phyloP scores from a whole-genome alignment of 1,140 invertebrate species.

The Antheraea mylitta region DNA sequence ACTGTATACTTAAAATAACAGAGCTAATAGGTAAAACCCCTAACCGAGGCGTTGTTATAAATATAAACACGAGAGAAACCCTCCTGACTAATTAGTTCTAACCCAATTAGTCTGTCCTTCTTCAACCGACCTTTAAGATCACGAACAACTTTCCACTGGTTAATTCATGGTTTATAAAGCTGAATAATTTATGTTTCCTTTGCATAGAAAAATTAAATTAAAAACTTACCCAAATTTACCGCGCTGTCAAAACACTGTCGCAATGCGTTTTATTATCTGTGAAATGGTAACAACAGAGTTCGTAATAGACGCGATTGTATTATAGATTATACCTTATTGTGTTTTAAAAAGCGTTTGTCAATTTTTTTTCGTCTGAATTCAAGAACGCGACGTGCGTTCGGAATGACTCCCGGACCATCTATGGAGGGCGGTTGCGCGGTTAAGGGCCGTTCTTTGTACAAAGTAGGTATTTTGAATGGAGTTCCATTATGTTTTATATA shows the following conservation, averaged over 20 bases:
- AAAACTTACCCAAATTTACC: constrained; percentile 9
- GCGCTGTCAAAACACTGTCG: neutral
- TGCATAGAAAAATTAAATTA: constrained; percentile 1
- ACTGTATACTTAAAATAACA: neutral
- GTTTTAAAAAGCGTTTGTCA: neutral
- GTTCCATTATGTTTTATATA: constrained; percentile 7
- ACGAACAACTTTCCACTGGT: neutral
- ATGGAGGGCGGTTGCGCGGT: constrained; percentile 13
- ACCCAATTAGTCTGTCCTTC: constrained; percentile 14
- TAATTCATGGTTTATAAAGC: neutral
- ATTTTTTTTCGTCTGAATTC: neutral
- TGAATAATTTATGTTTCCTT: constrained; percentile 2
- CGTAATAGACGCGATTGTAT: neutral
- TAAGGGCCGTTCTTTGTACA: constrained; percentile 4
- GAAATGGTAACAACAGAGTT: neutral
- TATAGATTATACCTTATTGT: neutral
- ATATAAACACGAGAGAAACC: constrained; percentile 18
- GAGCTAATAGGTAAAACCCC: constrained; percentile 1
- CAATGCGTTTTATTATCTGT: neutral
- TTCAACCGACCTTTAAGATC: constrained; percentile 13
- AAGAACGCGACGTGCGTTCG: constrained; percentile 10
- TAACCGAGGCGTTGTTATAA: constrained; percentile 8
- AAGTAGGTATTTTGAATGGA: neutral
- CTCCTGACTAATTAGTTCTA: constrained; percentile 18
- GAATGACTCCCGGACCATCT: neutral